Evolutionary conservation across 1,140 invertebrate species (phyloP).

Genomic region (Pseudomyrmex pallidus): DNA sequence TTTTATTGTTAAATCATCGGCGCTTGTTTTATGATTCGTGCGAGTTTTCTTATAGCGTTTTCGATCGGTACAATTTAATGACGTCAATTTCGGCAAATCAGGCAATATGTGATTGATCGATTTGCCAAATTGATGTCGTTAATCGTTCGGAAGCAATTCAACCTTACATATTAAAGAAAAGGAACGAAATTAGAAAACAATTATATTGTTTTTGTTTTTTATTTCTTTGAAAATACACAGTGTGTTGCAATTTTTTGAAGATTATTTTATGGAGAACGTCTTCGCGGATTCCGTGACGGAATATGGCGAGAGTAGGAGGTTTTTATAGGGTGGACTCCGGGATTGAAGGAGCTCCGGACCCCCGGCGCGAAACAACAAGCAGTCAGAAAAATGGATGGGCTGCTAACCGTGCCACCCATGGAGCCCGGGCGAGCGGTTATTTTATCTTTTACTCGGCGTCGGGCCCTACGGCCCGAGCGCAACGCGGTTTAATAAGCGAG

Average conservation of each 20-base stretch:
- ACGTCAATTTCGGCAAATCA: too few species aligned
- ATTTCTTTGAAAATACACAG: background rate
- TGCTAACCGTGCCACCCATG: constrained; percentile 85
- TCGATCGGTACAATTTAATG: too few species aligned
- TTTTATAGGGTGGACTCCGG: constrained; percentile 58
- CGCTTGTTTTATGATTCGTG: too few species aligned
- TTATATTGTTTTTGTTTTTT: too few species aligned
- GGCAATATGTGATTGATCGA: too few species aligned
- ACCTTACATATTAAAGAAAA: too few species aligned
- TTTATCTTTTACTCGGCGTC: constrained; percentile 72
- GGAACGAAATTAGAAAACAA: too few species aligned
- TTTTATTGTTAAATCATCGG: too few species aligned
- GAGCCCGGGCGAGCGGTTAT: constrained; percentile 79
- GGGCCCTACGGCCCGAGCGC: constrained; percentile 62
- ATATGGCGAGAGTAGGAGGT: constrained; percentile 42
- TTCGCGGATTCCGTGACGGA: constrained; percentile 40
- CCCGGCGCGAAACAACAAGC: constrained; percentile 84
- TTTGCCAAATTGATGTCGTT: too few species aligned
- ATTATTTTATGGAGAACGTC: constrained; percentile 9
- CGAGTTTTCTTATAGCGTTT: too few species aligned
- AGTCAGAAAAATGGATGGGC: constrained; percentile 86
- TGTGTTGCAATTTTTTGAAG: background rate
- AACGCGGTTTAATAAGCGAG: constrained; percentile 69
- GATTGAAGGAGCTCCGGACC: constrained; percentile 80
- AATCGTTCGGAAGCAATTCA: too few species aligned